phyloP scores from a whole-genome alignment of 2,888 invertebrate species.

The Apodemia mormo region DNA sequence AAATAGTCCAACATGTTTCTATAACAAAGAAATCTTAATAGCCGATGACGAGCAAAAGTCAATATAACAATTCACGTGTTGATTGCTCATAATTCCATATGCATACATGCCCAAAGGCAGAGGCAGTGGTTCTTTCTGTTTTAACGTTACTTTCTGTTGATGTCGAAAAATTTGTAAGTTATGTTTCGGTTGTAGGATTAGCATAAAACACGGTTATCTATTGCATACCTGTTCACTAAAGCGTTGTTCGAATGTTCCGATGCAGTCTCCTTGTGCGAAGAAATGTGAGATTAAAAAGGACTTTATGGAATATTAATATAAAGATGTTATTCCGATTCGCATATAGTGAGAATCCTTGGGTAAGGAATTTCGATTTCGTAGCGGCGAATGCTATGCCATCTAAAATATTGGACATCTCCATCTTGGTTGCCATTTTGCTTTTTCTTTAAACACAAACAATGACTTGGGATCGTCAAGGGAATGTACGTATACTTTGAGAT shows the following conservation, averaged over 20 bases:
- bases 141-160: constrained; percentile 55
- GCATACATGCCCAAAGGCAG: constrained; percentile 46
- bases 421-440: constrained; percentile 76
- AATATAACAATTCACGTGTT: constrained; percentile 75
- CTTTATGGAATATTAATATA: constrained; percentile 46
- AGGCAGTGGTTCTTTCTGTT: constrained; percentile 40
- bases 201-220: constrained; percentile 78
- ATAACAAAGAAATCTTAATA: constrained; percentile 81
- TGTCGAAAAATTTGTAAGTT: constrained; percentile 72
- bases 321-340: constrained; percentile 49
- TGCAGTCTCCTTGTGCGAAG: constrained; percentile 50
- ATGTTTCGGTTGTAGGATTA: constrained; percentile 72
- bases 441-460: constrained; percentile 76
- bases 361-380: constrained; percentile 76
- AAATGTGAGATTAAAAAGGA: constrained; percentile 23
- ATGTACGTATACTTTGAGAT: constrained; percentile 74
- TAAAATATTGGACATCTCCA: constrained; percentile 82
- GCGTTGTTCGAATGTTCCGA: constrained; percentile 66
- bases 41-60: constrained; percentile 79
- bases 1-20: constrained; percentile 81
- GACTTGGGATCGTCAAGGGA: constrained; percentile 76
- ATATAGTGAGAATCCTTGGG: constrained; percentile 56
- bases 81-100: constrained; percentile 73
- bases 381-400: constrained; percentile 80
- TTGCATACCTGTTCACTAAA: constrained; percentile 76